A percentile compares a stretch with the other conserved stretches of the same genome.
phyloP scores from a whole-genome alignment of 2,888 invertebrate genomes.

The Dasypolia templi region DNA sequence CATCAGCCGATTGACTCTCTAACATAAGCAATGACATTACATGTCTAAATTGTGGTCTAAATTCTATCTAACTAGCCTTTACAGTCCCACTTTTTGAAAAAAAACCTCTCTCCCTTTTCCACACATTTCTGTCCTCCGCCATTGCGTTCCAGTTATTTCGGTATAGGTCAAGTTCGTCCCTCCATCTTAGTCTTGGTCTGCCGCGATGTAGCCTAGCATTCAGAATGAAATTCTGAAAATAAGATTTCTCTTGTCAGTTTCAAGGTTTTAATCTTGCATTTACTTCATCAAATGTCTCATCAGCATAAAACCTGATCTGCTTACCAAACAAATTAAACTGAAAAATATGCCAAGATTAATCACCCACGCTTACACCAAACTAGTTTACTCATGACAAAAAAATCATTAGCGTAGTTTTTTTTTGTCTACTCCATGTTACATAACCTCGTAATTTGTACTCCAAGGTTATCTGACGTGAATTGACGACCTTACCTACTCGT shows the following conservation, averaged over 20 bases:
- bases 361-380: conserved; percentile 29
- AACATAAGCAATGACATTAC: neutral
- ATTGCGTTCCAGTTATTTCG: neutral
- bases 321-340: neutral
- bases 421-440: conserved; percentile 43
- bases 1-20: neutral
- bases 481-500: conserved; percentile 6
- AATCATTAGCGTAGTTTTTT: conserved; percentile 52
- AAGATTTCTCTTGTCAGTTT: neutral
- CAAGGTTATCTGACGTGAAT: conserved; percentile 41
- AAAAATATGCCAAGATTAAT: conserved; percentile 14
- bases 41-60: neutral
- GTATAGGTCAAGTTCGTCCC: neutral
- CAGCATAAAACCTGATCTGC: neutral
- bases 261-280: neutral
- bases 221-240: neutral
- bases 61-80: neutral
- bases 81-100: neutral
- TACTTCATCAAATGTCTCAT: neutral
- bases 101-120: neutral
- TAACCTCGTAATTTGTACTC: conserved; percentile 26
- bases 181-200: neutral
- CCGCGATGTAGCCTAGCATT: neutral
- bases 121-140: neutral
- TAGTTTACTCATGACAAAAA: conserved; percentile 38